Conservation (phyloP, 2,888 invertebrate species). For the Eucera pruinosa region DNA sequence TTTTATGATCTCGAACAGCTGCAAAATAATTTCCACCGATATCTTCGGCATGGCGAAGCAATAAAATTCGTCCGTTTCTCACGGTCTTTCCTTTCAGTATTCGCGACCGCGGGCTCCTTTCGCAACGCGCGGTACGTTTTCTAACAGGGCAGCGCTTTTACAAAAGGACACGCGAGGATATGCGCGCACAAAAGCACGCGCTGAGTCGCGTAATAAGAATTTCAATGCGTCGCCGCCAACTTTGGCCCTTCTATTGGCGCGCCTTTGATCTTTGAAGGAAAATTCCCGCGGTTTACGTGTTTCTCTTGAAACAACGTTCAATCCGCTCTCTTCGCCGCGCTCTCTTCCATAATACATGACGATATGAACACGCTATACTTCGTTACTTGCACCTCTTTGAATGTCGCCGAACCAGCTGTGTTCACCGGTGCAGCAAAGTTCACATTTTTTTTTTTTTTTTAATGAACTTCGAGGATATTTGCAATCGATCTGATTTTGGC, state of each 20-base stretch:
- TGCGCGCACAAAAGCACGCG: neutral
- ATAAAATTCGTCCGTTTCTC: conserved; percentile 41
- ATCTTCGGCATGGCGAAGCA: conserved; percentile 31
- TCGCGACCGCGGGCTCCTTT: conserved; percentile 1
- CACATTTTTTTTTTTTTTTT: too few relatives aligned
- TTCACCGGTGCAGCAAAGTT: too few relatives aligned
- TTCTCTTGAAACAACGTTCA: neutral
- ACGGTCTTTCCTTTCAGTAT: neutral
- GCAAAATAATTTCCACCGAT: conserved; percentile 44
- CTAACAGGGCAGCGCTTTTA: neutral
- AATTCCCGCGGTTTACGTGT: neutral
- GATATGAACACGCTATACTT: neutral
- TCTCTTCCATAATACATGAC: neutral
- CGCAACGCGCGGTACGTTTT: neutral
- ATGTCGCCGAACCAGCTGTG: neutral
- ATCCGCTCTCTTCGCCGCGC: neutral
- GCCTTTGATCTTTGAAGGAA: conserved; percentile 14
- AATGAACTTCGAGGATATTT: too few relatives aligned
- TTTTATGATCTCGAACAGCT: conserved; percentile 43
- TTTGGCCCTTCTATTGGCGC: neutral
- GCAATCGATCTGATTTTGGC: too few relatives aligned
- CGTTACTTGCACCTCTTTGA: conserved; percentile 1
- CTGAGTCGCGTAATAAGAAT: conserved; percentile 13
- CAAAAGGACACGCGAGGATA: neutral
- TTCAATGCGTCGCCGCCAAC: neutral